Percentiles rank a stretch among this genome's conserved stretches.
These are phyloP conservation scores for Pagetopsis macropterus DNA, from an alignment of 2,797 vertebrate genomes.

Conservation along the genomic window DNA sequence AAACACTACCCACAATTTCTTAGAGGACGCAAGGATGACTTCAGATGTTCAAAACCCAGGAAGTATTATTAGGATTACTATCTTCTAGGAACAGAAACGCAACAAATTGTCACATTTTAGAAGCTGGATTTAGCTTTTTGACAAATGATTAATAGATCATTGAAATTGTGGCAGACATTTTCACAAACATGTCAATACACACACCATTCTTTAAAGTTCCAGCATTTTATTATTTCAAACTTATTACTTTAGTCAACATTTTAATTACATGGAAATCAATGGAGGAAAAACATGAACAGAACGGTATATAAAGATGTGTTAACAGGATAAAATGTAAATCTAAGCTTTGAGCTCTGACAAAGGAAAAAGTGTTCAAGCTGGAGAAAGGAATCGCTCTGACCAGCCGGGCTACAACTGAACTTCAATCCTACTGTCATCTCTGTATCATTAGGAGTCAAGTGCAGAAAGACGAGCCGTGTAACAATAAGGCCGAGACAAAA, in stretches of 20 bases:
- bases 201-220: constrained; percentile 34
- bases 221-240: constrained; percentile 80
- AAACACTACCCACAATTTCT: background rate
- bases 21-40: background rate
- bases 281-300: constrained; percentile 58
- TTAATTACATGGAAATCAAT: constrained; percentile 69
- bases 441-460: constrained; percentile 45
- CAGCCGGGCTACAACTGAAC: constrained; percentile 37
- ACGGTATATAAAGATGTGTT: constrained; percentile 57
- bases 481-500: constrained; percentile 59
- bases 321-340: constrained; percentile 40
- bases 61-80: background rate
- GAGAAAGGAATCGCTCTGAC: constrained; percentile 49
- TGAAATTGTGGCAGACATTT: no score
- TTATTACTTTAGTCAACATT: constrained; percentile 66
- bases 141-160: background rate
- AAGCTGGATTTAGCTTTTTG: no score
- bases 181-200: no score
- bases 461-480: constrained; percentile 47
- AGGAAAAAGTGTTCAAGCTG: constrained; percentile 29
- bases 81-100: background rate
- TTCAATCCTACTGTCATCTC: constrained; percentile 40
- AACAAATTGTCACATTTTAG: no score
- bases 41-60: background rate
- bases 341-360: constrained; percentile 36